A percentile compares a stretch with the other conserved stretches of the same genome.
Conservation (phyloP, 2,888 invertebrate species). For the Aromia moschata region DNA sequence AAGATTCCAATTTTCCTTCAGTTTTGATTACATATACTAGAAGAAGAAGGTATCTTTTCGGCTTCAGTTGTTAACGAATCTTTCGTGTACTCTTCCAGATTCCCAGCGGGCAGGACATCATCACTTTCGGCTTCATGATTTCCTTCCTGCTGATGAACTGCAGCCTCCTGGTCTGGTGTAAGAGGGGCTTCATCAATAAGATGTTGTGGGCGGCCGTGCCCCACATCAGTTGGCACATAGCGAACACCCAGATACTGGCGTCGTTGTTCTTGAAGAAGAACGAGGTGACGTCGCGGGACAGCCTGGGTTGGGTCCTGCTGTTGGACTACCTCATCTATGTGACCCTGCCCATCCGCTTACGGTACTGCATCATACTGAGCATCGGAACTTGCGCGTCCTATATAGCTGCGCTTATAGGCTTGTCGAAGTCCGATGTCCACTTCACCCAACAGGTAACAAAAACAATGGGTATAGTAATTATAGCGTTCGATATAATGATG, state of each 20-base stretch:
- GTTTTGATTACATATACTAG: too few species aligned
- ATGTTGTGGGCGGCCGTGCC: conserved; percentile 69
- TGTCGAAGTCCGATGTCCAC: conserved; percentile 55
- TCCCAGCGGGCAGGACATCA: conserved; percentile 64
- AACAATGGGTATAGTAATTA: too few species aligned
- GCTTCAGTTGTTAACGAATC: too few species aligned
- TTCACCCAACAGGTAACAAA: neutral
- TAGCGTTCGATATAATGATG: neutral
- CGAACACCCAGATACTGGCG: conserved; percentile 70
- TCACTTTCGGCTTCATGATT: conserved; percentile 57
- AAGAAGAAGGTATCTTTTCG: too few species aligned
- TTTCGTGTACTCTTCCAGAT: conserved; percentile 55
- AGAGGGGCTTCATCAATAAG: conserved; percentile 52
- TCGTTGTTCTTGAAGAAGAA: conserved; percentile 70
- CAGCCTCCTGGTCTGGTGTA: conserved; percentile 60
- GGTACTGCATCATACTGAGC: conserved; percentile 71
- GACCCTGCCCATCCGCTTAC: conserved; percentile 74
- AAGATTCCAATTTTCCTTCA: too few species aligned
- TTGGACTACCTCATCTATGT: conserved; percentile 79
- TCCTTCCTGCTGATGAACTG: conserved; percentile 60
- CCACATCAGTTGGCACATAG: conserved; percentile 72
- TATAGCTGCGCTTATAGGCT: conserved; percentile 67
- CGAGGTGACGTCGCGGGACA: conserved; percentile 71
- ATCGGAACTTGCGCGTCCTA: conserved; percentile 71
- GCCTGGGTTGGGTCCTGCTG: conserved; percentile 77